Evolutionary conservation across 2,888 invertebrate genomes (phyloP), one percentile per base, ranked within the genome.

Genomic region (Campaea margaritaria): DNA sequence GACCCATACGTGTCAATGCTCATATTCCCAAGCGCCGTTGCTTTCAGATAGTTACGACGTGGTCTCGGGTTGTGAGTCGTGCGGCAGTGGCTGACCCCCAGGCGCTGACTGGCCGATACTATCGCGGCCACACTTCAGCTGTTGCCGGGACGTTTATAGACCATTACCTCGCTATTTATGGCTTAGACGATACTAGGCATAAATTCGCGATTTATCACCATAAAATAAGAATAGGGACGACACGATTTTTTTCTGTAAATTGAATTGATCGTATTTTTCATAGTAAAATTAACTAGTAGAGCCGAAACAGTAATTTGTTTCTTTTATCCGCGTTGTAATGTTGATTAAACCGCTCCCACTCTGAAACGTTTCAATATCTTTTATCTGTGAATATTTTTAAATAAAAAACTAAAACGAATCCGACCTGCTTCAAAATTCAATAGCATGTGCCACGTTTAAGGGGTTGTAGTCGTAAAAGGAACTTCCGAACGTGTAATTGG

Each of bases 121-220:
- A 83, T 84, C 84, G 74, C 78, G 67, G 71, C 75, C 79, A 77
- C 76, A 61, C 76, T 78, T 75, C 76, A 78, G 74, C 75, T 76
- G 76, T 78, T 77, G 68, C 73, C 71, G 69, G 70, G 80, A 80
- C 78, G 72, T 82, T 84, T 83, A 83, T 85, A 76, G 82, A 73
- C 85, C 79, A 83, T 83, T 82, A 83, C 78, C 64, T 68, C 66
- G 50, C 72, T 80, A 81, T 83, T 82, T 81, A 82, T 75, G 79
- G 76, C 74, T 69, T 70, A 67, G 64, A 65, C 69, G 71, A 76
- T 75, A 75, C 68, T 62, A 69, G 69, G 52, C 70, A 73, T 76
- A 76, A 72, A 78, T 74, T 72, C 49, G 47, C 34, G 53, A 70
- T 68, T 68, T 65, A 65, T 70, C 38, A 31, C 51, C 47, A 46